Evolutionary conservation across 1,140 invertebrate genomes (phyloP).

Genomic region (Scaptomyza montana): DNA sequence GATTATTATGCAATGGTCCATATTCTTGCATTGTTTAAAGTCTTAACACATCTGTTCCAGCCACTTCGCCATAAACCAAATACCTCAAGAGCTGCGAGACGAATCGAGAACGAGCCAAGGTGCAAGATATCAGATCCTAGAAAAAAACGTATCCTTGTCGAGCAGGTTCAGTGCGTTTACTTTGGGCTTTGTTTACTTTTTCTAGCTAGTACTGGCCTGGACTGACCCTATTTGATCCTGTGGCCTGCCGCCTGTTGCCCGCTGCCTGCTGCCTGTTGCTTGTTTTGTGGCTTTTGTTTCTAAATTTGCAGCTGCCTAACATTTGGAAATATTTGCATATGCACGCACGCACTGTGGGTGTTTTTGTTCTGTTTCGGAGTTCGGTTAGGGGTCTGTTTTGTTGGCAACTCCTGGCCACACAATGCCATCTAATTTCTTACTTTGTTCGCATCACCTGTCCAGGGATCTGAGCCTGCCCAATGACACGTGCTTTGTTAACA

Average conservation of each 20-base stretch:
- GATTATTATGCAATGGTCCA: conserved; percentile 58
- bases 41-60: conserved; percentile 62
- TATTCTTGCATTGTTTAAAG: background rate
- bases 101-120: conserved; percentile 15
- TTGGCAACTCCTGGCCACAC: conserved; percentile 48
- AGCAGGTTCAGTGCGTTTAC: conserved; percentile 66
- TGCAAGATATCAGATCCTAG: conserved; percentile 19
- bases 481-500: conserved; percentile 64
- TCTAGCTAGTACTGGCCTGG: conserved; percentile 33
- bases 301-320: conserved; percentile 59
- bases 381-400: background rate
- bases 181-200: conserved; percentile 32
- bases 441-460: conserved; percentile 66
- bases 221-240: conserved; percentile 39
- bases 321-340: conserved; percentile 71
- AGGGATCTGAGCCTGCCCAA: conserved; percentile 15
- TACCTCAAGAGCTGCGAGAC: conserved; percentile 43
- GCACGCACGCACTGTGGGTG: conserved; percentile 66
- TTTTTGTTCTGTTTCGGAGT: conserved; percentile 14
- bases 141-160: conserved; percentile 23
- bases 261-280: conserved; percentile 57
- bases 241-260: conserved; percentile 39
- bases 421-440: conserved; percentile 40
- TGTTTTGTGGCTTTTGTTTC: conserved; percentile 51
- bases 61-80: conserved; percentile 62